Conservation (phyloP, 2,113 vertebrate species). For the Pterocles burchelli region DNA sequence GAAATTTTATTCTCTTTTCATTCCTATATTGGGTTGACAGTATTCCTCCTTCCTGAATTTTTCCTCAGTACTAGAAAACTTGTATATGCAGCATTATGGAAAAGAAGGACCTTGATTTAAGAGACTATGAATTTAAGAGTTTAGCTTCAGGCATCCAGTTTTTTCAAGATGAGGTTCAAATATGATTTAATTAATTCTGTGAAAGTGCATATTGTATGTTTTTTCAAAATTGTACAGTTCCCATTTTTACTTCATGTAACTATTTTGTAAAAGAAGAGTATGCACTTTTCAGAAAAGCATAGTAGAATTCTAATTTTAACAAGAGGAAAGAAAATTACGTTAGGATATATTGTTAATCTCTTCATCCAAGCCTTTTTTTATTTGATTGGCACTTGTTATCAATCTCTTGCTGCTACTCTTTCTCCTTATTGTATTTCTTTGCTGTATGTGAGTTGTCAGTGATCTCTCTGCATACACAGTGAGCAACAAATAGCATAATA, state of each 20-base stretch:
- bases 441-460: not conserved
- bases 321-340: constrained; percentile 1
- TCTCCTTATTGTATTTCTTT: constrained; percentile 30
- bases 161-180: not conserved
- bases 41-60: not conserved
- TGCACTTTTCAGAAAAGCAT: not conserved
- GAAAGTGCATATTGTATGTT: not conserved
- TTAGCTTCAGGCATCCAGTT: not conserved
- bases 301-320: constrained; percentile 30
- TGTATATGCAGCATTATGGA: not conserved
- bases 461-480: not conserved
- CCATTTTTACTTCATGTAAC: not conserved
- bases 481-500: constrained; percentile 37
- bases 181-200: not conserved
- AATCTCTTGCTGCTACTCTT: not conserved
- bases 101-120: not conserved
- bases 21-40: not conserved
- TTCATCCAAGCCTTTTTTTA: not conserved
- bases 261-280: not conserved
- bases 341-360: constrained; percentile 17
- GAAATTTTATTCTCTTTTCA: not conserved
- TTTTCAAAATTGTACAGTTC: not conserved
- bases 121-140: not conserved
- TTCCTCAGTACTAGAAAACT: not conserved
- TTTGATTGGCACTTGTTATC: constrained; percentile 19